Conservation (phyloP, 2,888 invertebrate genomes). For the Leucania comma region DNA sequence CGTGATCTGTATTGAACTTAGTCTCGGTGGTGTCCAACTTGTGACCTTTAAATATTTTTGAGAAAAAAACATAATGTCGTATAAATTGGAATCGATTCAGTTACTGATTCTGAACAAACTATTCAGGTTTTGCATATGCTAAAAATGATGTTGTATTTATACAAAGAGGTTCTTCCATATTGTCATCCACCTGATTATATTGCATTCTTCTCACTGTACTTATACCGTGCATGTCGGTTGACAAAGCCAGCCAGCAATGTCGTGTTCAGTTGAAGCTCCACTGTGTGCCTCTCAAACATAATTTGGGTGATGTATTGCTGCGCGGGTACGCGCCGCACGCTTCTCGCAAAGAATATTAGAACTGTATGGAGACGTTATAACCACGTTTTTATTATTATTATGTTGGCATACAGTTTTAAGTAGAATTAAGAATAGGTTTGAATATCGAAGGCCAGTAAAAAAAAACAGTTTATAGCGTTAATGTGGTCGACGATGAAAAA, state of each 20-base stretch:
- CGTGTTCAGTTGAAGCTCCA: conserved; percentile 46
- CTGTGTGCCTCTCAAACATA: conserved; percentile 71
- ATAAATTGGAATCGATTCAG: too few species aligned
- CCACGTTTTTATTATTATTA: conserved; percentile 8
- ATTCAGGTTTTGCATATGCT: too few species aligned
- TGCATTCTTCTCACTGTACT: not conserved
- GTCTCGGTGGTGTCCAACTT: too few species aligned
- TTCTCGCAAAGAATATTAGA: conserved; percentile 56
- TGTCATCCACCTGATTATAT: not conserved
- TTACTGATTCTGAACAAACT: too few species aligned
- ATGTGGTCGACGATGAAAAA: too few species aligned
- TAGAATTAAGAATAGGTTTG: not conserved
- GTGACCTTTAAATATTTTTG: too few species aligned
- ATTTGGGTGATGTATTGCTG: conserved; percentile 70
- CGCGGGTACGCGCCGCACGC: conserved; percentile 53
- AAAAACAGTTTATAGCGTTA: too few species aligned
- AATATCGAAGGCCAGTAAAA: conserved; percentile 5
- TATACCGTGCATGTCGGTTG: not conserved
- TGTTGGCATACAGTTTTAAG: conserved; percentile 1
- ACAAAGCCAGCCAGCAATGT: conserved; percentile 37
- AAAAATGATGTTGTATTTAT: too few species aligned
- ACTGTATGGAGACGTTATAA: conserved; percentile 59
- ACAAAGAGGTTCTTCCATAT: too few species aligned
- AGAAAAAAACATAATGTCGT: too few species aligned
- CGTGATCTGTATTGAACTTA: too few species aligned